phyloP scores from a whole-genome alignment of 1,140 invertebrate genomes.

The Tetramorium parvispinum region DNA sequence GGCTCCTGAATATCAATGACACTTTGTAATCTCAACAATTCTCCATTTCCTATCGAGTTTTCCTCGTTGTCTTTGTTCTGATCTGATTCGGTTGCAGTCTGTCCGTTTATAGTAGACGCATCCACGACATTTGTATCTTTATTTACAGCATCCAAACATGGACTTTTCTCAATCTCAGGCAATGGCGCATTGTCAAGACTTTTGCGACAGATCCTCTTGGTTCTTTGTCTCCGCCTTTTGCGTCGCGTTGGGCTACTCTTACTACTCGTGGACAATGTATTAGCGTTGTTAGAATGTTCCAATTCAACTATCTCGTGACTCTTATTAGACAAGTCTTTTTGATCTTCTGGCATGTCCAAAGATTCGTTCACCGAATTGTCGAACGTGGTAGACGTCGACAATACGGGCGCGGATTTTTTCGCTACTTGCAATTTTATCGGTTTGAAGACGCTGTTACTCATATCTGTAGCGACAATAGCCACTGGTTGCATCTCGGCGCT shows the following conservation, averaged over 20 bases:
- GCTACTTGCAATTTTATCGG: constrained; percentile 73
- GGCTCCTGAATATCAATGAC: too few relatives aligned
- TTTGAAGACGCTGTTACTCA: constrained; percentile 67
- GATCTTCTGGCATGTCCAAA: not conserved
- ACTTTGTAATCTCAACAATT: not conserved
- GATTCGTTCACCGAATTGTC: constrained; percentile 60
- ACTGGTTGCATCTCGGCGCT: constrained; percentile 79
- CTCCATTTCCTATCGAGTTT: not conserved
- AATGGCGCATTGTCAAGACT: not conserved
- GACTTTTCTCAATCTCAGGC: not conserved
- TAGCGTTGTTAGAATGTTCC: not conserved
- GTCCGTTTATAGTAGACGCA: not conserved
- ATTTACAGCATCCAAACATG: constrained; percentile 31
- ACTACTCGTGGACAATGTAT: not conserved
- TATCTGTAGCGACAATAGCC: not conserved
- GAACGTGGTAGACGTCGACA: constrained; percentile 62
- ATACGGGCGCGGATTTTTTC: constrained; percentile 66
- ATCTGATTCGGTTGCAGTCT: not conserved
- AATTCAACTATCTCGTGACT: not conserved
- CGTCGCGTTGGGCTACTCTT: not conserved
- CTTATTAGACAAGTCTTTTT: not conserved
- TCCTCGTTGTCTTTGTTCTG: not conserved
- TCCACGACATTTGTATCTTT: not conserved
- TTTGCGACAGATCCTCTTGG: constrained; percentile 13
- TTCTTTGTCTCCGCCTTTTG: constrained; percentile 42